phyloP scores from a whole-genome alignment of 1,140 invertebrate species.

The Polypedilum vanderplanki region DNA sequence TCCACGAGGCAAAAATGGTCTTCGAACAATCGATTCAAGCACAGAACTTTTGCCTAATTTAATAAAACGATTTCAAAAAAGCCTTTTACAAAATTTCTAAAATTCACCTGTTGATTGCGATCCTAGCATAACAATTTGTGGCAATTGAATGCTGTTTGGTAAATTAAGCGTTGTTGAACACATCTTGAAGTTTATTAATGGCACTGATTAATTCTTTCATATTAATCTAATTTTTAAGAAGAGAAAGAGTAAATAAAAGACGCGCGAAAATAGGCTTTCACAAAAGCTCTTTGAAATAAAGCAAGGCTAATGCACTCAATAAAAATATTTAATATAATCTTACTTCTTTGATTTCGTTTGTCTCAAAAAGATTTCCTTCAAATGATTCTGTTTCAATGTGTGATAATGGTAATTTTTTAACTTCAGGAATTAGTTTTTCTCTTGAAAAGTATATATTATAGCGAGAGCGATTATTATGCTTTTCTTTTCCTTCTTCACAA shows the following conservation, averaged over 20 bases:
- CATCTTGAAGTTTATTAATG: not conserved
- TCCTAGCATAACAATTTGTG: not conserved
- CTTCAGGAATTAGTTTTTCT: too few relatives aligned
- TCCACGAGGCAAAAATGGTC: slow-evolving; percentile 17
- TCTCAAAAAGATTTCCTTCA: not conserved
- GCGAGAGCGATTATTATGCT: too few relatives aligned
- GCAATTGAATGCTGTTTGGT: not conserved
- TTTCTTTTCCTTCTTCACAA: too few relatives aligned
- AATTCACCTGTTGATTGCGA: not conserved
- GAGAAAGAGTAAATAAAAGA: too few relatives aligned
- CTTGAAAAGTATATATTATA: too few relatives aligned
- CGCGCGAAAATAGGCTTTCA: too few relatives aligned
- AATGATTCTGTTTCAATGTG: not conserved
- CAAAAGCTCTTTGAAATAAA: too few relatives aligned
- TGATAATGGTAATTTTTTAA: not conserved
- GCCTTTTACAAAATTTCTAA: not conserved
- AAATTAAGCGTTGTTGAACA: not conserved
- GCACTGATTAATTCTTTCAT: not conserved
- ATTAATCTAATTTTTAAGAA: not conserved
- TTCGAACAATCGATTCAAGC: not conserved
- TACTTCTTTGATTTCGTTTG: too few relatives aligned
- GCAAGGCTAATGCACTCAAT: too few relatives aligned
- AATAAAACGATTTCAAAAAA: not conserved
- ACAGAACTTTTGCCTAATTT: slow-evolving; percentile 8
- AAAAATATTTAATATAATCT: too few relatives aligned